A percentile compares a stretch with the other conserved stretches of the same genome.
phyloP scores from a whole-genome alignment of 2,113 vertebrate genomes.

The Centropus unirufus region DNA sequence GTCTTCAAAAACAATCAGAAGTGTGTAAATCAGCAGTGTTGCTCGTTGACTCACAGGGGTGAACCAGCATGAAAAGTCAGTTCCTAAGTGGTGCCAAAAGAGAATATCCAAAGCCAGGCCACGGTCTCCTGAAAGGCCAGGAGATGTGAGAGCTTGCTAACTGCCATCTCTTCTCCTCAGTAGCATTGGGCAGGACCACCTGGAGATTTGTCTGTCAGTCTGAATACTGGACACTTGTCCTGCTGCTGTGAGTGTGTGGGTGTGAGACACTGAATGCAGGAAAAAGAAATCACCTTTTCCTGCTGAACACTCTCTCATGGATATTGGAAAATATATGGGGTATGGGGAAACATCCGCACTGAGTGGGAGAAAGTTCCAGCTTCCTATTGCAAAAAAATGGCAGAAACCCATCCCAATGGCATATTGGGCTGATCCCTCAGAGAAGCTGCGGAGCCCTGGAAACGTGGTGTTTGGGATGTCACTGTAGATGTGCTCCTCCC shows the following conservation, averaged over 20 bases:
- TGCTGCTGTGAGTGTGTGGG: background rate
- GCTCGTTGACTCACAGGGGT: background rate
- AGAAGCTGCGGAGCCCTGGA: background rate
- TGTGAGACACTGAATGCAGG: background rate
- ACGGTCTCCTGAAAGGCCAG: background rate
- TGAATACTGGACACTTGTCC: background rate
- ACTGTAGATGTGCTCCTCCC: background rate
- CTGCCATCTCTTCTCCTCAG: background rate
- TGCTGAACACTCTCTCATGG: background rate
- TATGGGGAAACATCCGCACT: background rate
- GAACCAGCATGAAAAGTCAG: background rate
- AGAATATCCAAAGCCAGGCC: background rate
- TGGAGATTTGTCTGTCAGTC: background rate
- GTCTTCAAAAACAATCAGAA: background rate
- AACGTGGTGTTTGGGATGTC: background rate
- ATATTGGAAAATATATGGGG: background rate
- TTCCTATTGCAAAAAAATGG: background rate
- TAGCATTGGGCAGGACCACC: background rate
- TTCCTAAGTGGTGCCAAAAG: background rate
- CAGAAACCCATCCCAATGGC: background rate
- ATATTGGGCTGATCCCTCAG: background rate
- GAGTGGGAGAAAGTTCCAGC: background rate
- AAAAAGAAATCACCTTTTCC: background rate
- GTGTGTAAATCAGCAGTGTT: background rate
- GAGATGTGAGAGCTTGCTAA: background rate